Base-by-base conservation (phyloP, 2,797 vertebrate genomes). In the Typhlichthys subterraneus region DNA sequence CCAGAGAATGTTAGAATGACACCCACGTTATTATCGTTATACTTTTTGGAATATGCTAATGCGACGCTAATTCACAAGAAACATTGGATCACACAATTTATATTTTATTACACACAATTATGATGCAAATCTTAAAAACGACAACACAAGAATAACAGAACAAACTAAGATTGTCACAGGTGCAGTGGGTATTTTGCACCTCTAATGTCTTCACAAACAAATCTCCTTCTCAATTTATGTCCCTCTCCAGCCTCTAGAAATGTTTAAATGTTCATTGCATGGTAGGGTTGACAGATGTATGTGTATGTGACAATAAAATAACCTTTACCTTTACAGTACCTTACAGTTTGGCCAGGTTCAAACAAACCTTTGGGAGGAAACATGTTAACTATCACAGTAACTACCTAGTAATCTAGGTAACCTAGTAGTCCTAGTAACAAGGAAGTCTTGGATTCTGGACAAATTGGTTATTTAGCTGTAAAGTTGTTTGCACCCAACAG, bases 381-480 rank as follows among this genome's bases (percentile, higher is more conserved):
- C 55, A 67, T 67, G 72, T 73, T 67, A 72, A 78, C 62, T 71
- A 77, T 76, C 70, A 23, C 19, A 23, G 19, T 23, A 23, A 23
- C 2, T 3, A 23, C 19, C 19, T 23, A 23, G 19, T 23, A 23
- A 23, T 23, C 19, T 23, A 23, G 2, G 2, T 23, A 23, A 23
- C 19, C 19, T 23, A 23, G 19, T 23, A 48, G 62, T 65, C 59
- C 50, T 50, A 29, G 47, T 42, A 58, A 61, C 2, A 5, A 70
- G 54, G 65, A 70, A 71, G 69, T 33, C 63, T 38, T 75, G 67
- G 67, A 79, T 74, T 76, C 71, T 12, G 69, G 72, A 74, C 79
- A 85, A 88, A 88, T 75, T 79, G 82, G 64, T 74, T 76, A 62
- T 87, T 89, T 87, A 85, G 83, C 82, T 67, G 71, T 84, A 80